Conservation (phyloP, 2,888 invertebrate genomes). For the Coecobrya sp. region DNA sequence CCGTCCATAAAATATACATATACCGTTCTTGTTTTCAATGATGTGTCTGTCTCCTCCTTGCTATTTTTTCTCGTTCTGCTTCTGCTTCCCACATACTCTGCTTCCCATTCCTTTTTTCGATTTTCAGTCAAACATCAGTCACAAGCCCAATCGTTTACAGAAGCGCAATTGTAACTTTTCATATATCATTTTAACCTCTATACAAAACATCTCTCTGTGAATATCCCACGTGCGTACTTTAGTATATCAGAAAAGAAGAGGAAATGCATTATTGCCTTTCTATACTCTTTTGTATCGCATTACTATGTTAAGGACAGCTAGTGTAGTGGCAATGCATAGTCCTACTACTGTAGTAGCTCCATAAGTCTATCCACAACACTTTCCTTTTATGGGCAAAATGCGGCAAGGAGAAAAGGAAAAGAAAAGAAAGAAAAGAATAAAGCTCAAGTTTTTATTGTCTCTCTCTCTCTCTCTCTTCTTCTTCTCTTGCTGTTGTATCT, state of each 20-base stretch:
- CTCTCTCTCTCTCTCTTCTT: slow-evolving; percentile 11
- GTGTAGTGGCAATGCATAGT: neutral
- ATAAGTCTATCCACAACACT: neutral
- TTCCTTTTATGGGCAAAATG: slow-evolving; percentile 65
- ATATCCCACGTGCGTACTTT: too few species aligned
- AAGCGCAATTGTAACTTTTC: neutral
- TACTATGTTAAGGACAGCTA: slow-evolving; percentile 30
- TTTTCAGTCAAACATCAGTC: slow-evolving; percentile 50
- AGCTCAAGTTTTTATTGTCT: slow-evolving; percentile 48
- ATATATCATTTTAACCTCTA: neutral
- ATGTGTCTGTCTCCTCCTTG: slow-evolving; percentile 1
- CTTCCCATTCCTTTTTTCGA: neutral
- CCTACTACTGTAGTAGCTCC: neutral
- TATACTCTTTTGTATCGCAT: neutral
- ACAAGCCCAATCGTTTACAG: slow-evolving; percentile 7
- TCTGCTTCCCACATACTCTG: neutral
- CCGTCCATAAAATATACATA: neutral
- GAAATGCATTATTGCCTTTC: slow-evolving; percentile 53
- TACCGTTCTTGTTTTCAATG: slow-evolving; percentile 3
- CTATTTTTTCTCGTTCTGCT: neutral
- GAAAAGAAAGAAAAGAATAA: slow-evolving; percentile 22
- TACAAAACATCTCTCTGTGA: too few species aligned
- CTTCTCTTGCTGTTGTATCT: neutral
- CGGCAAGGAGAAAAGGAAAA: slow-evolving; percentile 49
- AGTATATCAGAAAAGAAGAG: neutral